A percentile compares a stretch with the other conserved stretches of the same genome.
Conservation (phyloP, 1,140 invertebrate genomes). For the Nylanderia fulva region DNA sequence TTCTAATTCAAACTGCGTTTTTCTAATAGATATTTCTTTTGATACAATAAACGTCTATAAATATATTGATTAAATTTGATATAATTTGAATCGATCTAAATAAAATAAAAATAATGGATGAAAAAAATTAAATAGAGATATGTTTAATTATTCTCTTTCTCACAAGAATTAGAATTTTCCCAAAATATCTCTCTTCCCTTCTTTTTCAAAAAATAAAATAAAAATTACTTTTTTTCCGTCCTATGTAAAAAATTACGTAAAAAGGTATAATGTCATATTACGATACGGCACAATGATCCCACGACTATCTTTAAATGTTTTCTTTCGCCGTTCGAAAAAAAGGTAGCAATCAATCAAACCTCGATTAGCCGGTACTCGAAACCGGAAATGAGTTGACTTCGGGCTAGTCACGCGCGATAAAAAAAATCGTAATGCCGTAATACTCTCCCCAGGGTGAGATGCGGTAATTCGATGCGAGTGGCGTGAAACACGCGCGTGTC, state of each 20-base stretch:
- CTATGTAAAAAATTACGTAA: background rate
- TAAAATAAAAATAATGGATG: background rate
- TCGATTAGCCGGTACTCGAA: constrained; percentile 58
- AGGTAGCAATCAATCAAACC: constrained; percentile 69
- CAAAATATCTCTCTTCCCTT: background rate
- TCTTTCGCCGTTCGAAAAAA: constrained; percentile 29
- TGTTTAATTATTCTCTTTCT: background rate
- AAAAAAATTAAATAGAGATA: background rate
- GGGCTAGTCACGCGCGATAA: constrained; percentile 43
- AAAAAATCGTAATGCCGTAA: constrained; percentile 75
- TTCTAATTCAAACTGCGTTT: constrained; percentile 31
- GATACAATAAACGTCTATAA: background rate
- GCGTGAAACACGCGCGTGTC: constrained; percentile 68
- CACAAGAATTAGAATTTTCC: background rate
- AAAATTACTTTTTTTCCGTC: background rate
- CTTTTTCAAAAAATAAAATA: background rate
- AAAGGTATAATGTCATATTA: constrained; percentile 14
- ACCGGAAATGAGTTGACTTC: constrained; percentile 61
- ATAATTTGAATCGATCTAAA: background rate
- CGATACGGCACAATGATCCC: constrained; percentile 27
- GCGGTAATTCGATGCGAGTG: constrained; percentile 69
- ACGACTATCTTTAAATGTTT: constrained; percentile 53
- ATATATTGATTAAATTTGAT: background rate
- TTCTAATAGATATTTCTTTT: constrained; percentile 22
- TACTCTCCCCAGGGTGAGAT: constrained; percentile 57